phyloP scores from a whole-genome alignment of 2,888 invertebrate genomes.

The Micoletzkya japonica region DNA sequence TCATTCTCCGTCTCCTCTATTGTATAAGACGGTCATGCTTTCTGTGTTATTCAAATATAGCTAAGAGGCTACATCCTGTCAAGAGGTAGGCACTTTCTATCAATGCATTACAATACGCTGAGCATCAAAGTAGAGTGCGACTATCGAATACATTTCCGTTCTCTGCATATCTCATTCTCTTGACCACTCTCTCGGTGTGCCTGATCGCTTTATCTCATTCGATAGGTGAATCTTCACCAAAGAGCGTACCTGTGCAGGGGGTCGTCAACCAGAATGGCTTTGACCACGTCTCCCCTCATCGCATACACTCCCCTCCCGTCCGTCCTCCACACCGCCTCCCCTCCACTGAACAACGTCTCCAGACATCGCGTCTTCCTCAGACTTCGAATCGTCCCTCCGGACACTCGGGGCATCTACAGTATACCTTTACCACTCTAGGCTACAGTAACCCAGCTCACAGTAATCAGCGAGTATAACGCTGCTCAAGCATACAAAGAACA shows the following conservation, averaged over 20 bases:
- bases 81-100: too few species aligned
- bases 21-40: too few species aligned
- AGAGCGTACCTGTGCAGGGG: constrained; percentile 22
- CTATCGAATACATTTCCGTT: too few species aligned
- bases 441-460: too few species aligned
- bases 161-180: too few species aligned
- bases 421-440: neutral
- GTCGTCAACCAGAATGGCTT: constrained; percentile 50
- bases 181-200: constrained; percentile 3
- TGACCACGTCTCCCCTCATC: constrained; percentile 54
- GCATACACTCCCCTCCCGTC: constrained; percentile 52
- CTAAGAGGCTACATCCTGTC: too few species aligned
- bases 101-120: neutral
- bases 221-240: neutral
- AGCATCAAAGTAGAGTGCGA: neutral
- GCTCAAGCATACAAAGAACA: neutral
- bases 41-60: too few species aligned
- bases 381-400: constrained; percentile 18
- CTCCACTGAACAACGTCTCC: constrained; percentile 42
- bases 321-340: constrained; percentile 49
- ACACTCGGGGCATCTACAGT: constrained; percentile 12
- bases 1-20: too few species aligned
- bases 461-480: neutral
- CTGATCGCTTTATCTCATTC: too few species aligned
- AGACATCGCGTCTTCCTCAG: constrained; percentile 7